These are phyloP conservation scores for Amblyraja radiata DNA, from an alignment of 2,797 vertebrate species.

Conservation along the genomic window DNA sequence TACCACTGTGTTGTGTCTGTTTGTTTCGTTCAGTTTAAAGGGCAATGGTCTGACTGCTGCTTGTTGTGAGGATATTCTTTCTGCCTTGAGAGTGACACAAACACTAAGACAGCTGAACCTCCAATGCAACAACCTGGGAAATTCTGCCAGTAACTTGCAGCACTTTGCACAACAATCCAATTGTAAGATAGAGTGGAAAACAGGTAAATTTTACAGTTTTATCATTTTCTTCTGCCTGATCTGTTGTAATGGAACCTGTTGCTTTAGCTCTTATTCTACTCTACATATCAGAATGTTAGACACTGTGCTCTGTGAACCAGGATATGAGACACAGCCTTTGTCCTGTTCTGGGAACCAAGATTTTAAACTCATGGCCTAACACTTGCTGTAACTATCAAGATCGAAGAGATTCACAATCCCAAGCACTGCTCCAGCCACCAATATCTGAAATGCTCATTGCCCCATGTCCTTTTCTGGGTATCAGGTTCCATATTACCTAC, in stretches of 20 bases:
- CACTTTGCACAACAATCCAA: background rate
- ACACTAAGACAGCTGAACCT: background rate
- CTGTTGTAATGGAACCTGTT: too few species aligned
- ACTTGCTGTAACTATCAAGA: background rate
- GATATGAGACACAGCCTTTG: too few species aligned
- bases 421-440: background rate
- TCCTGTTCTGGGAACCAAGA: background rate
- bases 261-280: background rate
- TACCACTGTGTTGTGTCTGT: background rate
- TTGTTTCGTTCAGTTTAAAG: background rate
- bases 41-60: conserved; percentile 4
- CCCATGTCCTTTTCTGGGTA: background rate
- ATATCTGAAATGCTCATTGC: background rate
- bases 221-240: background rate
- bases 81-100: background rate
- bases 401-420: background rate
- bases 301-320: background rate
- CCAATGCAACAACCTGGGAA: background rate
- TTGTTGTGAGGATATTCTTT: background rate
- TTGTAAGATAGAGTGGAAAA: background rate
- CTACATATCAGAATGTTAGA: background rate
- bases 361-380: background rate
- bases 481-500: too few species aligned
- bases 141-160: background rate
- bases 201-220: background rate